phyloP scores from a whole-genome alignment of 2,888 invertebrate species.

The Ellobium chinense region DNA sequence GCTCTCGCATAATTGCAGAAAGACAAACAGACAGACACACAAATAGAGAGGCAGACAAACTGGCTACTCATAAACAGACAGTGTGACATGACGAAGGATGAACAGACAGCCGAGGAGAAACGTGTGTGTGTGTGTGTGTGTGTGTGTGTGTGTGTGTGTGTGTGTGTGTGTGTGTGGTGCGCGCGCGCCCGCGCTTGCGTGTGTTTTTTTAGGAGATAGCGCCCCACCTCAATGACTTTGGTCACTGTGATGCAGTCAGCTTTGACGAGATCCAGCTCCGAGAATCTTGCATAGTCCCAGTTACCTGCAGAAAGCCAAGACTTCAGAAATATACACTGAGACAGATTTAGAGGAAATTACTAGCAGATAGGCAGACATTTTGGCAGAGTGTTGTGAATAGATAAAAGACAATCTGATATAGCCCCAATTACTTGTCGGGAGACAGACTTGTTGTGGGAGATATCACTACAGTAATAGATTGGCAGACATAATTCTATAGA shows the following conservation, averaged over 20 bases:
- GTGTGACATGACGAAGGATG: background rate
- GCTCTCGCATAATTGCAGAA: background rate
- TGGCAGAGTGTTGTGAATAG: too few species aligned
- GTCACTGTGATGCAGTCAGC: constrained; percentile 33
- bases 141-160: too few species aligned
- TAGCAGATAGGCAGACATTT: too few species aligned
- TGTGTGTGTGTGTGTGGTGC: too few species aligned
- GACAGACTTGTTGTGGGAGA: too few species aligned
- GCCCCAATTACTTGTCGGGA: too few species aligned
- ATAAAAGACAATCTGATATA: background rate
- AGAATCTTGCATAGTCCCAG: constrained; percentile 35
- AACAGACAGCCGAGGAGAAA: constrained; percentile 4
- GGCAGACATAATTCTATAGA: too few species aligned
- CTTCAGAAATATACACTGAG: too few species aligned
- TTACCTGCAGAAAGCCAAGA: constrained; percentile 17
- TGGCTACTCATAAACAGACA: background rate
- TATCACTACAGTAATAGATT: too few species aligned
- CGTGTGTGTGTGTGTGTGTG: background rate
- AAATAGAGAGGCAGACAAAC: constrained; percentile 3
- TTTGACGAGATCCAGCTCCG: constrained; percentile 38
- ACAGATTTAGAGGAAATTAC: too few species aligned
- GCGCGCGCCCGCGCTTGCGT: too few species aligned
- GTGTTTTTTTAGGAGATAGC: too few species aligned
- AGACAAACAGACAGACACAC: constrained; percentile 12
- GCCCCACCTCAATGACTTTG: constrained; percentile 35